Conservation (phyloP, 2,888 invertebrate genomes). For the Stenotaenia linearis region DNA sequence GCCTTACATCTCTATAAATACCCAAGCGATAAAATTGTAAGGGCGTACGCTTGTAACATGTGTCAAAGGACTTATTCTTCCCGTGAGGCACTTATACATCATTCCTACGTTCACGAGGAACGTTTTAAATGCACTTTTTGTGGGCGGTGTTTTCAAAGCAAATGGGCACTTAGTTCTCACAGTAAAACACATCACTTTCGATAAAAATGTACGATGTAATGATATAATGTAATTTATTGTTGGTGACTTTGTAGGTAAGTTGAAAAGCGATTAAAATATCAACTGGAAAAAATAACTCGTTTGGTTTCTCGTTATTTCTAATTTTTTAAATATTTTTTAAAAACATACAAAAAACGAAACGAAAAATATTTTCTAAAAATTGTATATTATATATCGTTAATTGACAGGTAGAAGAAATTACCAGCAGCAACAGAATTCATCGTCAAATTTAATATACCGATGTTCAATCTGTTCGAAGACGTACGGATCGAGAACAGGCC, state of each 20-base stretch:
- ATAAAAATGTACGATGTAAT: background rate
- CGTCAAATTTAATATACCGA: background rate
- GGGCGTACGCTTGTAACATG: background rate
- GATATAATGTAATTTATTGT: background rate
- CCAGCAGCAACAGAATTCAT: background rate
- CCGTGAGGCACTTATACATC: conserved; percentile 21
- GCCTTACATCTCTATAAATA: background rate
- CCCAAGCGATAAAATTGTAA: background rate
- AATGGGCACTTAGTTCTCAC: background rate
- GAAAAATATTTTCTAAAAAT: background rate
- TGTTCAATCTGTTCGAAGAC: background rate
- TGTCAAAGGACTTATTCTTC: background rate
- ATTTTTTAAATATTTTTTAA: background rate
- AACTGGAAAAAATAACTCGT: background rate
- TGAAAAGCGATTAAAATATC: background rate
- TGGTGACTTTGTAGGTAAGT: background rate
- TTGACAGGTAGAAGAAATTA: background rate
- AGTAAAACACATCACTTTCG: background rate
- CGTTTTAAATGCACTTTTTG: conserved; percentile 18
- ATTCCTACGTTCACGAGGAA: conserved; percentile 2
- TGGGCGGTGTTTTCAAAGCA: conserved; percentile 27
- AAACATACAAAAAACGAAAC: too few species aligned
- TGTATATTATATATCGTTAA: background rate
- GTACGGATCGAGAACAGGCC: background rate
- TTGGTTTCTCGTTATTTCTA: background rate